These are phyloP conservation scores for Ennomos erosarius DNA, from an alignment of 2,888 invertebrate genomes.

Conservation along the genomic window DNA sequence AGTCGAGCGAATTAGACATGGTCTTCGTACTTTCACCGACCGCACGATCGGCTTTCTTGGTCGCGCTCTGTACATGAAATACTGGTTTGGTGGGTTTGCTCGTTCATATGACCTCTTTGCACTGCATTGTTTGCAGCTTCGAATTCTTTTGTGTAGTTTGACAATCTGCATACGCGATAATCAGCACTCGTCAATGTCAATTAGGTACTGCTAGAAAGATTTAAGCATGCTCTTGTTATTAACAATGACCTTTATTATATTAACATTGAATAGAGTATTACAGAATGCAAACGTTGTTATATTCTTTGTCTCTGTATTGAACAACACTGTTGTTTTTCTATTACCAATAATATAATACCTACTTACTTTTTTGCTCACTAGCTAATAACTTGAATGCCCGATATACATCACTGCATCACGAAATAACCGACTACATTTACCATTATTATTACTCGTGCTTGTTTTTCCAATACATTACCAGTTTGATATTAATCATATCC, in stretches of 20 bases:
- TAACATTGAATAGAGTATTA: not conserved
- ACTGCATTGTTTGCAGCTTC: conserved; percentile 63
- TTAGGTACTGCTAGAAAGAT: conserved; percentile 56
- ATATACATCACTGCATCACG: conserved; percentile 48
- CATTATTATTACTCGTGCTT: conserved; percentile 49
- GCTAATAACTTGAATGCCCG: conserved; percentile 39
- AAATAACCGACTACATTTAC: conserved; percentile 49
- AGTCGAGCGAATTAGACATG: conserved; percentile 69
- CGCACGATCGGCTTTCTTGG: conserved; percentile 75
- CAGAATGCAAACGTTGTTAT: too few relatives aligned
- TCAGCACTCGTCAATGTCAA: conserved; percentile 61
- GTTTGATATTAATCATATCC: conserved; percentile 69
- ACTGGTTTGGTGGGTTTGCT: conserved; percentile 64
- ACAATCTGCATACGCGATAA: conserved; percentile 53
- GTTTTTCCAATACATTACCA: conserved; percentile 62
- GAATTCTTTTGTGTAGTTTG: conserved; percentile 59
- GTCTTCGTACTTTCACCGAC: conserved; percentile 75
- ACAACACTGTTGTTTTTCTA: too few relatives aligned
- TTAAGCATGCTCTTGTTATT: conserved; percentile 5
- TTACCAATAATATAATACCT: too few relatives aligned
- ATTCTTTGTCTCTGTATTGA: too few relatives aligned
- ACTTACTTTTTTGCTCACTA: not conserved
- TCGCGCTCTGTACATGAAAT: conserved; percentile 57
- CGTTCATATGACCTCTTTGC: conserved; percentile 70
- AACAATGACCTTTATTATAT: not conserved